Evolutionary conservation across 2,888 invertebrate genomes (phyloP).

Genomic region (Cryptus viduatorius): DNA sequence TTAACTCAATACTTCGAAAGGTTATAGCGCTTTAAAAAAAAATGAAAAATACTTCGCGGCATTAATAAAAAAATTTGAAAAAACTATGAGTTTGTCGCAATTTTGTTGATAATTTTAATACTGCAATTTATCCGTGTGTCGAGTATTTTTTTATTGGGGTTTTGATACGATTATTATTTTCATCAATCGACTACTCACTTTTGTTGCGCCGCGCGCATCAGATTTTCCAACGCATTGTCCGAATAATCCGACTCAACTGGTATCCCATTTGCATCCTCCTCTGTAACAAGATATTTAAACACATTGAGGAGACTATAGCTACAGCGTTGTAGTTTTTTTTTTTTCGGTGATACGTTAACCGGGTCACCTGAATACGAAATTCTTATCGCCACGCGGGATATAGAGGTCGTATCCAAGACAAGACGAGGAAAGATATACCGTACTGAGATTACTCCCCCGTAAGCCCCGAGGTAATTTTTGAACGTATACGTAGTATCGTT

Average conservation of each 20-base stretch:
- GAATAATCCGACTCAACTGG: constrained; percentile 86
- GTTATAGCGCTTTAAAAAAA: background rate
- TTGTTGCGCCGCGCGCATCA: constrained; percentile 88
- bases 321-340: no score
- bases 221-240: constrained; percentile 89
- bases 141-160: background rate
- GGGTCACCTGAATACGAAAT: no score
- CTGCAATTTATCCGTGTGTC: constrained; percentile 14
- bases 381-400: no score
- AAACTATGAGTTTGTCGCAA: background rate
- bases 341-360: no score
- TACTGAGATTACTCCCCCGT: no score
- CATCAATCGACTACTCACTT: constrained; percentile 87
- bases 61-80: background rate
- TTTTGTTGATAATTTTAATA: background rate
- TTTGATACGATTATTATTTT: constrained; percentile 21
- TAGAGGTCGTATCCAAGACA: no score
- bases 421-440: no score
- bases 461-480: no score
- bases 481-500: no score
- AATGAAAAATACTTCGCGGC: background rate
- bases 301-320: background rate
- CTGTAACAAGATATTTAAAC: constrained; percentile 70
- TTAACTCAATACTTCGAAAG: no score
- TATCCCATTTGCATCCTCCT: constrained; percentile 76